Evolutionary conservation across 2,113 vertebrate species (phyloP), one percentile per base, ranked within the genome.

Genomic region (Thermophis baileyi): DNA sequence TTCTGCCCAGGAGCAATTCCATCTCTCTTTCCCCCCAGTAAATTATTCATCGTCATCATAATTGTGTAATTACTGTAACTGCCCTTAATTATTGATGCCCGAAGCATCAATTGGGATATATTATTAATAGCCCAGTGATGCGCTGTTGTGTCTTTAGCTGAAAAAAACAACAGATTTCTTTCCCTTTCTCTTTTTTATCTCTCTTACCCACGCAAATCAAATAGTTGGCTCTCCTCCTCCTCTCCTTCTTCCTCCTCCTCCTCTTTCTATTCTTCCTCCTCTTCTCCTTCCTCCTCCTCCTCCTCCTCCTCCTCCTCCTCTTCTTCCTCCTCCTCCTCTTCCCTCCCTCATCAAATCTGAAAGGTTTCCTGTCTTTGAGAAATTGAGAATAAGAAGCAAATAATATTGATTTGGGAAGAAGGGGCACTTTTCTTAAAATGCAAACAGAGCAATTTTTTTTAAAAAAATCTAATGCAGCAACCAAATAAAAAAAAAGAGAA

Each of bases 1-100:
- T 93, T 91, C 92, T 20, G 47, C 57, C 91, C 94, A 85, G 92
- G 91, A 95, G 95, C 95, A 85, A 94, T 93, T 55, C 6, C 49
- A 94, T 91, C 91, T 95, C 97, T 94, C 95, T 97, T 97, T 97
- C 95, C 95, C 94, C 93, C 18, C 97, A 93, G 97, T 99, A 97
- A 99, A 99, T 99, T 98, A 99, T 99, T 99, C 97, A 98, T 98
- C 97, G 96, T 98, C 95, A 97, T 98, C 97, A 99, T 99, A 98
- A 99, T 98, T 99, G 98, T 98, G 98, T 98, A 98, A 98, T 99
- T 99, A 99, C 98, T 98, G 98, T 98, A 98, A 98, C 97, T 94
- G 96, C 95, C 94, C 96, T 99, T 98, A 99, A 99, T 99, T 98
- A 99, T 99, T 98, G 97, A 99, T 99, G 98, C 96, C 96, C 96